Base-by-base conservation (phyloP, 1,140 invertebrate genomes). In the Drosophila lowei region DNA sequence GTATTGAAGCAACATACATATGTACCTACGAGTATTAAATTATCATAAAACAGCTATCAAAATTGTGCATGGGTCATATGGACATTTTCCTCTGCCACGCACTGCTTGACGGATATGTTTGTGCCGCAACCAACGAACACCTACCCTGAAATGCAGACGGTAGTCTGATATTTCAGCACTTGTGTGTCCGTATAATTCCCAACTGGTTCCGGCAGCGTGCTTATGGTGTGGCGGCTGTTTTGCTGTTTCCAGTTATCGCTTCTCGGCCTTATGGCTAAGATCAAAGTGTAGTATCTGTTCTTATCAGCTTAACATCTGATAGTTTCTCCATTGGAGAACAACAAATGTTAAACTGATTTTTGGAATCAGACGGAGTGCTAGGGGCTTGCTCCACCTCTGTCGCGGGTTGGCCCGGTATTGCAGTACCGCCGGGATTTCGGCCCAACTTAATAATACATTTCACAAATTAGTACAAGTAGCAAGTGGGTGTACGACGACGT, bases 271-370 rank as follows among this genome's bases (percentile, higher is more conserved):
- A 90, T 91, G 91, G 92, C 92, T 92, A 92, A 92, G 92, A 92
- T 92, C 92, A 92, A 92, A 92, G 92, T 92, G 92, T 92, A 92
- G 92, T 92, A 92, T 94, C 93, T 93, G 93, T 94, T 94, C 93
- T 94, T 93, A 93, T 94, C 92, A 93, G 93, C 92, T 94, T 93
- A 94, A 93, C 93, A 93, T 94, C 93, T 94, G 93, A 93, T 93
- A 93, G 93, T 92, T 91, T 90, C 91, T 89, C 91, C 92, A 94
- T 93, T 88, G 93, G 90, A 92, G 90, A 90, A 90, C 92, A 93
- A 93, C 90, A 90, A 88, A 93, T 93, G 93, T 94, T 94, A 93
- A 94, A 92, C 93, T 57, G 56, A 73, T 75, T 72, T 72, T 74
- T 71, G 60, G 50, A 65, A 72, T 42, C 38, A 56, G 54, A 65